phyloP scores from a whole-genome alignment of 2,888 invertebrate genomes.

The Cerastis rubricosa region DNA sequence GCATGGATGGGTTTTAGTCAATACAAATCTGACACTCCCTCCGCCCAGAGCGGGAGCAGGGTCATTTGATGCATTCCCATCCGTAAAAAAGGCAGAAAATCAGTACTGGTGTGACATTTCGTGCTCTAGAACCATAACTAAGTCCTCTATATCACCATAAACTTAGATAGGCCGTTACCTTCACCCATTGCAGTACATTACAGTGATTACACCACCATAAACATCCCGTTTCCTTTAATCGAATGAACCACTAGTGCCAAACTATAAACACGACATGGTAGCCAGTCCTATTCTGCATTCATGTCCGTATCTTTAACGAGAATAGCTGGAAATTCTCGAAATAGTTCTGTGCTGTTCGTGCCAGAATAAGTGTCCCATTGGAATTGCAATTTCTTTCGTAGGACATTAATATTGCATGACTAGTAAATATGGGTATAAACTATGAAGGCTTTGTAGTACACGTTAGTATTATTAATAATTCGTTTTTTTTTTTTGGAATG shows the following conservation, averaged over 20 bases:
- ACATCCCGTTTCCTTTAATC: constrained; percentile 45
- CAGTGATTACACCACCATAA: constrained; percentile 21
- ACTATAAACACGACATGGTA: constrained; percentile 19
- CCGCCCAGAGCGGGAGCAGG: no score
- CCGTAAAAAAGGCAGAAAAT: no score
- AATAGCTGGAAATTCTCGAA: constrained; percentile 19
- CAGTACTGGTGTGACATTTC: no score
- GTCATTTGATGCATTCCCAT: no score
- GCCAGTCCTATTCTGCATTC: constrained; percentile 22
- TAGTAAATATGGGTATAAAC: not conserved
- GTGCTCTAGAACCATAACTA: not conserved
- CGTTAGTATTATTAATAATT: no score
- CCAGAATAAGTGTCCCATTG: not conserved
- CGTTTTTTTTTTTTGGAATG: no score
- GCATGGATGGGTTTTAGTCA: no score
- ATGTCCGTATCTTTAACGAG: constrained; percentile 13
- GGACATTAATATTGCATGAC: not conserved
- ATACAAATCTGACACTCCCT: no score
- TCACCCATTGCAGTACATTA: constrained; percentile 22
- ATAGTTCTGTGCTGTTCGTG: constrained; percentile 11
- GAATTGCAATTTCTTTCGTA: not conserved
- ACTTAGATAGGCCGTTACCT: not conserved
- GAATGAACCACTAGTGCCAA: constrained; percentile 23
- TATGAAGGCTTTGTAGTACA: not conserved
- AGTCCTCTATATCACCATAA: not conserved